Evolutionary conservation across 2,113 vertebrate genomes (phyloP).

Genomic region (Rhinichthys klamathensis): DNA sequence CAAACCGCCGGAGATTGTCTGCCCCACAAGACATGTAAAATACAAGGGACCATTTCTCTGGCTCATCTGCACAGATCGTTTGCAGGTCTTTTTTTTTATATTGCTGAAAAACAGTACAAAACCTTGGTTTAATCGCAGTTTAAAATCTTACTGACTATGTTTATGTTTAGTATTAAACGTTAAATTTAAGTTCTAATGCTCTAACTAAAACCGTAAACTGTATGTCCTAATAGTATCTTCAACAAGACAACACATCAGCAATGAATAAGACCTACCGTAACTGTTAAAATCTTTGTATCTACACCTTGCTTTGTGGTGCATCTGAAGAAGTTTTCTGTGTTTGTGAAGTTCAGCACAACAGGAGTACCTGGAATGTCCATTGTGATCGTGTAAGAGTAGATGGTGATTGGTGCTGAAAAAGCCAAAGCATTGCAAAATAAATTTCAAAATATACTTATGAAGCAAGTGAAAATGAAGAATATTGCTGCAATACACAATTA

Average conservation of each 20-base stretch:
- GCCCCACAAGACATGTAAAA: constrained; percentile 42
- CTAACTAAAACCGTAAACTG: too few relatives aligned
- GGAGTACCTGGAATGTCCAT: constrained; percentile 31
- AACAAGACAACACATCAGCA: neutral
- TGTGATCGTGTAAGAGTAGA: constrained; percentile 53
- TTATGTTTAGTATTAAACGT: too few relatives aligned
- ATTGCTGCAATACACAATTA: neutral
- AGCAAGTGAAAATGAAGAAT: neutral
- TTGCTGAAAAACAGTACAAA: constrained; percentile 27
- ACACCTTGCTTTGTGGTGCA: constrained; percentile 33
- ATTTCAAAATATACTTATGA: neutral
- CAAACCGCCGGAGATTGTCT: constrained; percentile 11
- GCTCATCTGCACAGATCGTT: constrained; percentile 36
- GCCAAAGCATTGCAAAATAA: neutral
- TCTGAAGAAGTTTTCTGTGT: constrained; percentile 50
- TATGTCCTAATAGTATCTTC: too few relatives aligned
- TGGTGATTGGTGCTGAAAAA: constrained; percentile 55
- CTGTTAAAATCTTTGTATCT: constrained; percentile 16
- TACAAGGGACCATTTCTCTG: constrained; percentile 47
- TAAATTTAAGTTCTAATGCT: too few relatives aligned
- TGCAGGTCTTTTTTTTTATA: constrained; percentile 15
- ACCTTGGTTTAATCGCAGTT: too few relatives aligned
- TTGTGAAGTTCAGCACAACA: constrained; percentile 60
- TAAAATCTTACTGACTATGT: too few relatives aligned
- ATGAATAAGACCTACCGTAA: constrained; percentile 51